These are phyloP conservation scores for Nibea coibor DNA, from an alignment of 2,113 vertebrate genomes.

Conservation along the genomic window DNA sequence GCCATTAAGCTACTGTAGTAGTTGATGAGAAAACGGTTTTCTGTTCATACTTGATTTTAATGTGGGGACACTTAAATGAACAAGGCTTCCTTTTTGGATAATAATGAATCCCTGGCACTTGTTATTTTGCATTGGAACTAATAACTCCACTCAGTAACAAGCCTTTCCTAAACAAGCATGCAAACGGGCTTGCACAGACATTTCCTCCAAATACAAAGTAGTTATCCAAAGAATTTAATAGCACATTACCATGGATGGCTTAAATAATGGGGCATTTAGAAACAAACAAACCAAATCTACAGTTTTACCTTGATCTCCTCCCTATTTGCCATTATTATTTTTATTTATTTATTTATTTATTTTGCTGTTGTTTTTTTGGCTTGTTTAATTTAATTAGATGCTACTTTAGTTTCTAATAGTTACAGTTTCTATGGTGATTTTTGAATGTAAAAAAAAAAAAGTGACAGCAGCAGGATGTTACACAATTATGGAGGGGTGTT, in stretches of 20 bases:
- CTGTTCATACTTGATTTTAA: constrained; percentile 1
- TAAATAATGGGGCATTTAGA: not conserved
- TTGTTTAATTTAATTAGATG: not conserved
- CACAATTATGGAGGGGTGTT: not conserved
- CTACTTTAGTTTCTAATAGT: constrained; percentile 1
- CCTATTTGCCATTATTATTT: not conserved
- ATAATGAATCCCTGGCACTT: constrained; percentile 19
- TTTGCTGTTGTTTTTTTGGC: no score
- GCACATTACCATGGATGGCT: not conserved
- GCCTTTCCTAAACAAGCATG: not conserved
- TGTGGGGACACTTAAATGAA: not conserved
- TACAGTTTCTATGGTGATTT: constrained; percentile 46
- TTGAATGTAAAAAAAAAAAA: constrained; percentile 10
- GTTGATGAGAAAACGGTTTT: not conserved
- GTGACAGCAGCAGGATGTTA: constrained; percentile 11
- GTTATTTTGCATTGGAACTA: constrained; percentile 15
- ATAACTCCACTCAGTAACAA: constrained; percentile 2
- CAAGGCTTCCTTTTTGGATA: not conserved
- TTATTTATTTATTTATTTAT: no score
- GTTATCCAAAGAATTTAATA: not conserved
- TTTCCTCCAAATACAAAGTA: constrained; percentile 1
- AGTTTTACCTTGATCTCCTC: not conserved
- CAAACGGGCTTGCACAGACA: constrained; percentile 5
- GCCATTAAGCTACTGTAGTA: not conserved
- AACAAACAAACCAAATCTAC: not conserved